These are phyloP conservation scores for Myiozetetes cayanensis DNA, from an alignment of 2,113 vertebrate genomes.

Conservation along the genomic window DNA sequence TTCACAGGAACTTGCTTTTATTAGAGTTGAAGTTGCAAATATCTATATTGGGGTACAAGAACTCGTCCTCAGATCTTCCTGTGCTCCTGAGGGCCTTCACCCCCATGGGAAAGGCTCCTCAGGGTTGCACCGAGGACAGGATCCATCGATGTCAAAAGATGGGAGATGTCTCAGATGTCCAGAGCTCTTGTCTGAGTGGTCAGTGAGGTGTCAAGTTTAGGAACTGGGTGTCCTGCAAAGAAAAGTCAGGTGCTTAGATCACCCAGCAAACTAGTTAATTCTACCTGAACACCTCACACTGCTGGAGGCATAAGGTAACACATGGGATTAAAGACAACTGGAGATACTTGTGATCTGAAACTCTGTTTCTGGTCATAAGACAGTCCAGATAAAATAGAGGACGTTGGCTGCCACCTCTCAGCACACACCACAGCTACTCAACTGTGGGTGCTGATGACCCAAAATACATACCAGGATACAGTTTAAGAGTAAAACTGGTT, in stretches of 20 bases:
- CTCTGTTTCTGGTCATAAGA: background rate
- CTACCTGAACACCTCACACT: background rate
- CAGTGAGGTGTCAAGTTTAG: background rate
- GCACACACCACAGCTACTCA: background rate
- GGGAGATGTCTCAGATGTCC: background rate
- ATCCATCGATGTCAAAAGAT: background rate
- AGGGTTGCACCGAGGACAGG: background rate
- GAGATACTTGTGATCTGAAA: background rate
- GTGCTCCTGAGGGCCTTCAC: background rate
- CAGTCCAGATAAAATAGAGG: background rate
- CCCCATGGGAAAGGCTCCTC: background rate
- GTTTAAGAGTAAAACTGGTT: background rate
- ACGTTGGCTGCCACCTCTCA: background rate
- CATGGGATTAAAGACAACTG: background rate
- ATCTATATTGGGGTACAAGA: background rate
- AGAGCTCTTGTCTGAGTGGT: background rate
- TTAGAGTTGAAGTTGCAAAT: slow-evolving; percentile 23
- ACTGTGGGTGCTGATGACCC: background rate
- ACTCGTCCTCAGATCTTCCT: background rate
- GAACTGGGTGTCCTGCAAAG: slow-evolving; percentile 40
- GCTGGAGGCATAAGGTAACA: too few species aligned
- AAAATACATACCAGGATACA: background rate
- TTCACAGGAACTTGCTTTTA: slow-evolving; percentile 36
- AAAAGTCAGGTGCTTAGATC: background rate
- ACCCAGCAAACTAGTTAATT: background rate